Conservation (phyloP, 2,797 vertebrate species). For the Somateria mollissima region DNA sequence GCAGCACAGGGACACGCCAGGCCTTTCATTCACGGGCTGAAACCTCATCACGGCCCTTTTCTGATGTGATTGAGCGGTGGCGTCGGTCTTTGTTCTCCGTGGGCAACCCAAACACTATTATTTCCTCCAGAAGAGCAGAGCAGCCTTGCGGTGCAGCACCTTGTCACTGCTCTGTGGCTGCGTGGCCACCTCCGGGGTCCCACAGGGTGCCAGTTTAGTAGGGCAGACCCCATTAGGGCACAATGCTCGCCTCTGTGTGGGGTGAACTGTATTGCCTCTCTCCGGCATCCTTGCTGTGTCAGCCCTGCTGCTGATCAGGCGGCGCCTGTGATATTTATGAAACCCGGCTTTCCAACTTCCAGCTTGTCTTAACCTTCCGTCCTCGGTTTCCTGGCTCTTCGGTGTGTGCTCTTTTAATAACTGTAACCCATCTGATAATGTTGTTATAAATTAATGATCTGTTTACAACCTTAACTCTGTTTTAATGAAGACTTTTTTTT, state of each 20-base stretch:
- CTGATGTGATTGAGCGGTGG: no score
- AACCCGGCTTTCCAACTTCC: not conserved
- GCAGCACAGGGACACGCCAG: not conserved
- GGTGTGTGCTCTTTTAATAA: constrained; percentile 66
- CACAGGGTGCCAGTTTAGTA: no score
- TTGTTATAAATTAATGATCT: constrained; percentile 76
- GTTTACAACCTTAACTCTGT: constrained; percentile 72
- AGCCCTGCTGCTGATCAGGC: not conserved
- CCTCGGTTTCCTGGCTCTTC: not conserved
- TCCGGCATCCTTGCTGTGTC: not conserved
- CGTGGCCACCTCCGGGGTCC: no score
- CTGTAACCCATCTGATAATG: constrained; percentile 73
- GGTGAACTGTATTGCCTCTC: not conserved
- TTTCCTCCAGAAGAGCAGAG: no score
- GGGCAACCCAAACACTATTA: no score
- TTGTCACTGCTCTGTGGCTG: no score
- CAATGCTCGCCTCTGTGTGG: no score
- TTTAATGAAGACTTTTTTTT: constrained; percentile 65
- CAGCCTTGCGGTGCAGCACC: no score
- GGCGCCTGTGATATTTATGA: not conserved
- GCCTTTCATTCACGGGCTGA: not conserved
- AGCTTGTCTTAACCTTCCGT: constrained; percentile 33
- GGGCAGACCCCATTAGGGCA: no score
- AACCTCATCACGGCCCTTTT: not conserved
- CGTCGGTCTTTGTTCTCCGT: no score